These are phyloP conservation scores for Mylabris phalerata DNA, from an alignment of 1,140 invertebrate species.

Conservation along the genomic window DNA sequence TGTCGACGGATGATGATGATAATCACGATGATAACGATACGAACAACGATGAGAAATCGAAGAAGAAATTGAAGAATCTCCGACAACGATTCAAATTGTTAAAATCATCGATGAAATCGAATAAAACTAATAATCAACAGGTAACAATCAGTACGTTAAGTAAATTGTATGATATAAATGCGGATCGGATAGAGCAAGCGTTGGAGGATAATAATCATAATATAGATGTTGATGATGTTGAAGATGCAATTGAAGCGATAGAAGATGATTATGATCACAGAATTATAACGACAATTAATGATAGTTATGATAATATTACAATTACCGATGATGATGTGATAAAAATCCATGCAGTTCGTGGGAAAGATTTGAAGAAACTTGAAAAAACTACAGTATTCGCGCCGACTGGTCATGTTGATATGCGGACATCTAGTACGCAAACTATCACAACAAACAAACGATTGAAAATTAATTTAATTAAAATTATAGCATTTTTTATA, in stretches of 20 bases:
- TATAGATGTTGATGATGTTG: slow-evolving; percentile 41
- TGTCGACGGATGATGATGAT: slow-evolving; percentile 41
- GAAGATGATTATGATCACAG: slow-evolving; percentile 35
- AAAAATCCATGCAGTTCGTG: slow-evolving; percentile 27
- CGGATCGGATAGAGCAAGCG: slow-evolving; percentile 26
- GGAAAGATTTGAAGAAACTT: slow-evolving; percentile 17
- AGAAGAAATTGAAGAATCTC: slow-evolving; percentile 15
- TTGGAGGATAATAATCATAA: slow-evolving; percentile 18
- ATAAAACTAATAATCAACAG: slow-evolving; percentile 22
- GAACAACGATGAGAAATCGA: slow-evolving; percentile 24
- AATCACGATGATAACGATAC: slow-evolving; percentile 19
- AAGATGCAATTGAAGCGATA: slow-evolving; percentile 50
- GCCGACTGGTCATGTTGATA: slow-evolving; percentile 36
- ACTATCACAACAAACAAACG: neutral
- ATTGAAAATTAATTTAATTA: neutral
- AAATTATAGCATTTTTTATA: slow-evolving; percentile 17
- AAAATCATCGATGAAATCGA: slow-evolving; percentile 11
- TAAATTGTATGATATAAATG: slow-evolving; percentile 37
- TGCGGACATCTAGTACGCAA: slow-evolving; percentile 14
- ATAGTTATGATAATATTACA: slow-evolving; percentile 34
- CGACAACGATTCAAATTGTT: slow-evolving; percentile 27
- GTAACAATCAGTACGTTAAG: slow-evolving; percentile 24
- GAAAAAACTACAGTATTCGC: slow-evolving; percentile 25
- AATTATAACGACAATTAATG: slow-evolving; percentile 1
- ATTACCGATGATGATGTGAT: slow-evolving; percentile 28